Conservation (phyloP, 2,888 invertebrate species). For the Mantis religiosa region DNA sequence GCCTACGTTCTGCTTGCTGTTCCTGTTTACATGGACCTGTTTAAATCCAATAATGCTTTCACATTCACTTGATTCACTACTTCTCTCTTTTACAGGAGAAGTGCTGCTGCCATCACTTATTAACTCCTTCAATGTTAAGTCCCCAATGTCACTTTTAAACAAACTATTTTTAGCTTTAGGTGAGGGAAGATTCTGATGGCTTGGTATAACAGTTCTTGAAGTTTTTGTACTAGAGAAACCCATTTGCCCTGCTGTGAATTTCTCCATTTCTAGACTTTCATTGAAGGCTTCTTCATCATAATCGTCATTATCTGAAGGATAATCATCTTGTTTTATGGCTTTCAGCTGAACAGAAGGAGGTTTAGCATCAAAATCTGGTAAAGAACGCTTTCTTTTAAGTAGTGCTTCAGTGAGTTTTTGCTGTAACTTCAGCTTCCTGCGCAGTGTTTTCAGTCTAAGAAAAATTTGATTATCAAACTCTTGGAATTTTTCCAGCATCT, state of each 20-base stretch:
- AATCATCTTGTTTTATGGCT: neutral
- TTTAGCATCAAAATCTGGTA: neutral
- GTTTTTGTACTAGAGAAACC: neutral
- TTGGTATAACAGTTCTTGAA: neutral
- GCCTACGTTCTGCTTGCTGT: neutral
- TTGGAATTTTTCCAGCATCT: slow-evolving; percentile 56
- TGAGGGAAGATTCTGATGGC: neutral
- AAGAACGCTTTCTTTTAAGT: slow-evolving; percentile 34
- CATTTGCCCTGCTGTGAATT: neutral
- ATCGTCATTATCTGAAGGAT: neutral
- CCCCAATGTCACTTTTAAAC: neutral
- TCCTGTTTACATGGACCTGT: neutral
- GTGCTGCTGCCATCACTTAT: neutral
- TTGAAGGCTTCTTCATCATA: neutral
- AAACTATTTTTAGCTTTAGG: neutral
- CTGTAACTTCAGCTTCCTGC: slow-evolving; percentile 56
- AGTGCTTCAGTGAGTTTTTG: slow-evolving; percentile 45
- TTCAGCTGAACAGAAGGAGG: neutral
- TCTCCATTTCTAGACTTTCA: neutral
- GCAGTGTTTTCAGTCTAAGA: slow-evolving; percentile 46
- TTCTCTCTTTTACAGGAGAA: neutral
- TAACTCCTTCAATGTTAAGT: neutral
- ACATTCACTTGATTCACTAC: neutral
- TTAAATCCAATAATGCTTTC: neutral
- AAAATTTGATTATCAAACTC: slow-evolving; percentile 56